These are phyloP conservation scores for Monoplex corrugatus DNA, from an alignment of 2,888 invertebrate genomes.

Conservation along the genomic window DNA sequence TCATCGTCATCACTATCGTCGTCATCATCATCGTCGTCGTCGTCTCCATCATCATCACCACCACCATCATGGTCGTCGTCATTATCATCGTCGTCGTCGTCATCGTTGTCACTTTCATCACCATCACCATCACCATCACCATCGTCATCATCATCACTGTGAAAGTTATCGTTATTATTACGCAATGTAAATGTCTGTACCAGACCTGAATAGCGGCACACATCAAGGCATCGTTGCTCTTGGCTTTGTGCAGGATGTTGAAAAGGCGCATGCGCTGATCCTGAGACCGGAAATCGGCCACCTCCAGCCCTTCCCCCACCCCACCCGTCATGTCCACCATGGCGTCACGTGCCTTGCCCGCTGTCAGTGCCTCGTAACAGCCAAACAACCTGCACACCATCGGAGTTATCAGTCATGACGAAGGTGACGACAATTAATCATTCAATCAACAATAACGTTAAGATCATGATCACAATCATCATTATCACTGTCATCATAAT, in stretches of 20 bases:
- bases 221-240: slow-evolving; percentile 84
- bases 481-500: no score
- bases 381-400: slow-evolving; percentile 76
- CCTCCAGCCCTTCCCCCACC: slow-evolving; percentile 80
- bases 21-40: no score
- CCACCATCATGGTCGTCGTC: no score
- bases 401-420: no score
- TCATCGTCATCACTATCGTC: no score
- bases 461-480: no score
- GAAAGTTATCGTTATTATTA: no score
- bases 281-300: slow-evolving; percentile 69
- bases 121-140: not conserved
- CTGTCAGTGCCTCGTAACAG: slow-evolving; percentile 97
- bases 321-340: slow-evolving; percentile 96
- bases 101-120: not conserved
- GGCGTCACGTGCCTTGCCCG: slow-evolving; percentile 98
- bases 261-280: slow-evolving; percentile 69
- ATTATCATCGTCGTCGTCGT: not conserved
- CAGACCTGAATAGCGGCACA: slow-evolving; percentile 84
- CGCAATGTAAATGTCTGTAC: not conserved
- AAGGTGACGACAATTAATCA: no score
- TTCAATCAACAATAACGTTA: no score
- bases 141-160: no score
- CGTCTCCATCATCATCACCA: no score
- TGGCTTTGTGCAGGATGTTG: slow-evolving; percentile 82